Evolutionary conservation across 1,140 invertebrate species (phyloP).

Genomic region (Cryptotermes secundus): DNA sequence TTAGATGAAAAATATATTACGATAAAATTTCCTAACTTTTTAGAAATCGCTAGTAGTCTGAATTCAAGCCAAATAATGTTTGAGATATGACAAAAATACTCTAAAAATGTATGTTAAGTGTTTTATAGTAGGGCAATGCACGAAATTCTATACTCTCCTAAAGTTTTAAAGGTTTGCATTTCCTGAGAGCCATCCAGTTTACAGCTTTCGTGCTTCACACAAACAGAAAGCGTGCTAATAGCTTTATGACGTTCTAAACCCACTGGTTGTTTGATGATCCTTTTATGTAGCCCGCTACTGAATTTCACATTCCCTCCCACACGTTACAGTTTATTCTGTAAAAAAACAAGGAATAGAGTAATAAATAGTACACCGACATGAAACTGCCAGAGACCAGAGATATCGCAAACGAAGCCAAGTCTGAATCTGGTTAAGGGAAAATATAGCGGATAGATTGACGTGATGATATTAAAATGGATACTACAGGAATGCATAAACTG

Average conservation of each 20-base stretch:
- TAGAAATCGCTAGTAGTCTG: no score
- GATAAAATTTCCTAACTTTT: no score
- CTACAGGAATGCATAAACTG: no score
- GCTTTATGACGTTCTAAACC: background rate
- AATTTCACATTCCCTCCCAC: background rate
- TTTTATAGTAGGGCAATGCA: conserved; percentile 7
- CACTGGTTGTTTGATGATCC: background rate
- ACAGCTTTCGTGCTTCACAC: background rate
- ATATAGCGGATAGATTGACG: no score
- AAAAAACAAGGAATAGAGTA: no score
- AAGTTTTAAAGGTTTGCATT: background rate
- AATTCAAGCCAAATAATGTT: background rate
- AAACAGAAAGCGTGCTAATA: background rate
- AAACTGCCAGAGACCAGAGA: no score
- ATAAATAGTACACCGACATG: no score
- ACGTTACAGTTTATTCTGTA: background rate
- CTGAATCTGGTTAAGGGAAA: no score
- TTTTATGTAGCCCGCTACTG: background rate
- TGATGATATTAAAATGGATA: no score
- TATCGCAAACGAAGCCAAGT: no score
- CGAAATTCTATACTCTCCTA: background rate
- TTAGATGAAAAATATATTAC: no score
- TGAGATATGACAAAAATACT: background rate
- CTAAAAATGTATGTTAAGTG: background rate
- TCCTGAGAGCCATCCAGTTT: background rate